These are phyloP conservation scores for Scytalopus superciliaris DNA, from an alignment of 2,113 vertebrate genomes.

Conservation along the genomic window DNA sequence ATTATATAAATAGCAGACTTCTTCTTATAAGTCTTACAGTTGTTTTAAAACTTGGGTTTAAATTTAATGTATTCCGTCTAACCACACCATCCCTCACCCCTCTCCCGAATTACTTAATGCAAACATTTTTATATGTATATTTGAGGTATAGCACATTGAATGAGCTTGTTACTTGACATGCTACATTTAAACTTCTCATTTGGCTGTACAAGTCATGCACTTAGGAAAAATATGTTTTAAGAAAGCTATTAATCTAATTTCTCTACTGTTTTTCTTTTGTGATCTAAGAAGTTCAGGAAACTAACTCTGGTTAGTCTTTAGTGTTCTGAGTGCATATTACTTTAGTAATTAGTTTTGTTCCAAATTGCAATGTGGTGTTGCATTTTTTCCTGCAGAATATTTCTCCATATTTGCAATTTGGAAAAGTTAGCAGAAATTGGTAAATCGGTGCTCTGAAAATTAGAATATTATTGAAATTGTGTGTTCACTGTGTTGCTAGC, in stretches of 20 bases:
- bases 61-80: background rate
- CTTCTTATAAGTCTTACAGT: background rate
- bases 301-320: background rate
- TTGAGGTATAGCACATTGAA: background rate
- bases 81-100: background rate
- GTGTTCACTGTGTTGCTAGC: background rate
- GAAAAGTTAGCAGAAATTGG: background rate
- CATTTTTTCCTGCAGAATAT: background rate
- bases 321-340: background rate
- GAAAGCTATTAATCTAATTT: conserved; percentile 35
- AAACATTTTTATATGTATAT: background rate
- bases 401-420: background rate
- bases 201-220: conserved; percentile 13
- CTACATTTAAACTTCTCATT: conserved; percentile 2
- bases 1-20: background rate
- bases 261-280: conserved; percentile 18
- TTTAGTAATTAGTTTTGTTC: background rate
- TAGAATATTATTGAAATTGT: background rate
- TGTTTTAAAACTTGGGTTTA: background rate
- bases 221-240: conserved; percentile 23
- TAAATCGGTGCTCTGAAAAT: background rate
- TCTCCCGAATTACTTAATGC: background rate
- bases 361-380: background rate
- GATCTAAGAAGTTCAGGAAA: conserved; percentile 22
- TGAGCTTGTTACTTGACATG: background rate